Evolutionary conservation across 2,888 invertebrate species (phyloP).

Genomic region (Clistopyga incitator): DNA sequence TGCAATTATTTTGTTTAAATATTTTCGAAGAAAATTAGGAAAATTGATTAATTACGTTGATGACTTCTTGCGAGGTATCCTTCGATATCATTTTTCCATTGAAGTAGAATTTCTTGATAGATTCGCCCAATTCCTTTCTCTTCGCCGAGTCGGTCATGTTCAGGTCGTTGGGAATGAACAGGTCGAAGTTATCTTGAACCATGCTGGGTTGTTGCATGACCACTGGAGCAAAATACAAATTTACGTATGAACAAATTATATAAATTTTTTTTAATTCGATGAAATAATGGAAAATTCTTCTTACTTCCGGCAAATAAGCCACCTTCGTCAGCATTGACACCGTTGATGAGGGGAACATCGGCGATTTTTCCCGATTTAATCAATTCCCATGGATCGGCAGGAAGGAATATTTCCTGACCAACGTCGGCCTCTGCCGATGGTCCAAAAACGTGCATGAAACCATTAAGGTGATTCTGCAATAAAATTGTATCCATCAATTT

Average conservation of each 20-base stretch:
- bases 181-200: conserved; percentile 77
- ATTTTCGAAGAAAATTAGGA: neutral
- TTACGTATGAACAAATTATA: too few relatives aligned
- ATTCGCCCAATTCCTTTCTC: conserved; percentile 71
- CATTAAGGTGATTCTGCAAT: conserved; percentile 75
- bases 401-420: conserved; percentile 79
- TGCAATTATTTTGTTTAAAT: too few relatives aligned
- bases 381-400: conserved; percentile 79
- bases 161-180: conserved; percentile 77
- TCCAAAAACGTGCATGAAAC: conserved; percentile 72
- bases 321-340: conserved; percentile 75
- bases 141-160: conserved; percentile 76
- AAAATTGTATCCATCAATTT: neutral
- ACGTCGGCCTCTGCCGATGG: conserved; percentile 77
- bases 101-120: conserved; percentile 77
- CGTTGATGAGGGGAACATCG: conserved; percentile 79
- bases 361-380: conserved; percentile 77
- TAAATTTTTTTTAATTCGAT: too few relatives aligned
- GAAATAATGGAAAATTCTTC: conserved; percentile 27
- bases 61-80: conserved; percentile 70
- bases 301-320: conserved; percentile 73
- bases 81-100: conserved; percentile 75
- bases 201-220: conserved; percentile 72
- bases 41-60: conserved; percentile 47
- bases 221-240: conserved; percentile 58